Conservation (phyloP, 2,797 vertebrate genomes). For the Lindbergichthys nudifrons region DNA sequence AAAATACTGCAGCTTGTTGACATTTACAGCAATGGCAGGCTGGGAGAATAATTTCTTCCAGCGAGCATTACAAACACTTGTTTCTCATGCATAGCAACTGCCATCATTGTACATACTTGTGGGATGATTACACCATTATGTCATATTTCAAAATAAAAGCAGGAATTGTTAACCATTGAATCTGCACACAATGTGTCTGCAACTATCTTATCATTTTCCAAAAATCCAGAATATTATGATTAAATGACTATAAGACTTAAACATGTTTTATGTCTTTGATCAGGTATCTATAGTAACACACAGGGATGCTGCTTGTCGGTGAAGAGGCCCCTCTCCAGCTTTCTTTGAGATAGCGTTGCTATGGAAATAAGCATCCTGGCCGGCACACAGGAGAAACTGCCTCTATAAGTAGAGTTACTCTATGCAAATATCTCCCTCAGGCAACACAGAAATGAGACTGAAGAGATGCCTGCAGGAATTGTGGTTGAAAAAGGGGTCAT, state of each 20-base stretch:
- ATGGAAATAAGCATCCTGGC: conserved; percentile 70
- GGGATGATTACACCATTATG: conserved; percentile 11
- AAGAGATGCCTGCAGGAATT: conserved; percentile 28
- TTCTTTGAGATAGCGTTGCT: conserved; percentile 69
- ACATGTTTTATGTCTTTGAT: conserved; percentile 23
- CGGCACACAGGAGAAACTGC: conserved; percentile 42
- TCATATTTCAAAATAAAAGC: conserved; percentile 37
- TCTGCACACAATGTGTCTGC: conserved; percentile 14
- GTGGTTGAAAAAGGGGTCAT: conserved; percentile 8
- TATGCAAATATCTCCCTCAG: conserved; percentile 49
- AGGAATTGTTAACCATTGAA: conserved; percentile 23
- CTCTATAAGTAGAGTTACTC: conserved; percentile 45
- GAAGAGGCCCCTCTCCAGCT: conserved; percentile 51
- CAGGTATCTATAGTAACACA: conserved; percentile 27
- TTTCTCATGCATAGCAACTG: conserved; percentile 42
- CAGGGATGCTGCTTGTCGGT: conserved; percentile 39
- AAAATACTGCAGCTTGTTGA: conserved; percentile 13
- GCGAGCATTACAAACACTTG: conserved; percentile 18
- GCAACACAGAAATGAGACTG: conserved; percentile 47
- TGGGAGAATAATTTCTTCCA: conserved; percentile 11
- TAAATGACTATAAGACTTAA: not conserved
- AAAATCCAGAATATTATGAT: not conserved
- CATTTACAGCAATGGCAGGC: conserved; percentile 27
- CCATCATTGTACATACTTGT: conserved; percentile 22
- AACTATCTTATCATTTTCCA: not conserved